These are phyloP conservation scores for Melanchra persicariae DNA, from an alignment of 2,888 invertebrate species.

Conservation along the genomic window DNA sequence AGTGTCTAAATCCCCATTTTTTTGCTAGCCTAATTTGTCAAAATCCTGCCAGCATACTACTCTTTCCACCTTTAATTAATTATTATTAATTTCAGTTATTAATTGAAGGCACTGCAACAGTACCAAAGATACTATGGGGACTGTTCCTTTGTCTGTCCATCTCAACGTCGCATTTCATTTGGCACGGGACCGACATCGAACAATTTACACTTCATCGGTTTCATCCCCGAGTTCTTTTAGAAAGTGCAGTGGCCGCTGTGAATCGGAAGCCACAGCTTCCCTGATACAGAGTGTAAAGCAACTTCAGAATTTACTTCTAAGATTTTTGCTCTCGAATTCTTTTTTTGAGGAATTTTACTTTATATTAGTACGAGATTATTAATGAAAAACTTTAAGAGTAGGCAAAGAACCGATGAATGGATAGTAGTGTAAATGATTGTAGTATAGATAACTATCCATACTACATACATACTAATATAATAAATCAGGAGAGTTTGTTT, in stretches of 20 bases:
- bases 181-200: neutral
- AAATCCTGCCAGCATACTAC: too few species aligned
- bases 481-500: too few species aligned
- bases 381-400: too few species aligned
- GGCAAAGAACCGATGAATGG: too few species aligned
- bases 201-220: slow-evolving; percentile 26
- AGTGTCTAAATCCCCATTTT: too few species aligned
- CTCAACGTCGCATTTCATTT: slow-evolving; percentile 29
- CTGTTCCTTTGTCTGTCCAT: neutral
- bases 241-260: slow-evolving; percentile 15
- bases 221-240: slow-evolving; percentile 16
- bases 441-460: too few species aligned
- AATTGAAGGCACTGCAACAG: neutral
- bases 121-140: neutral
- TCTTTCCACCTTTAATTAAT: neutral
- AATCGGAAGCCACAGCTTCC: slow-evolving; percentile 12
- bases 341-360: neutral
- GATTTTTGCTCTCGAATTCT: neutral
- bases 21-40: too few species aligned
- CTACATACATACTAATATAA: too few species aligned
- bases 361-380: neutral
- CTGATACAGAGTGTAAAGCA: neutral
- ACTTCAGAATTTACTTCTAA: slow-evolving; percentile 1
- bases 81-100: neutral
- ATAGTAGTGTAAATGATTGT: too few species aligned